Conservation (phyloP, 2,888 invertebrate species). For the Amblyjoppa proteus region DNA sequence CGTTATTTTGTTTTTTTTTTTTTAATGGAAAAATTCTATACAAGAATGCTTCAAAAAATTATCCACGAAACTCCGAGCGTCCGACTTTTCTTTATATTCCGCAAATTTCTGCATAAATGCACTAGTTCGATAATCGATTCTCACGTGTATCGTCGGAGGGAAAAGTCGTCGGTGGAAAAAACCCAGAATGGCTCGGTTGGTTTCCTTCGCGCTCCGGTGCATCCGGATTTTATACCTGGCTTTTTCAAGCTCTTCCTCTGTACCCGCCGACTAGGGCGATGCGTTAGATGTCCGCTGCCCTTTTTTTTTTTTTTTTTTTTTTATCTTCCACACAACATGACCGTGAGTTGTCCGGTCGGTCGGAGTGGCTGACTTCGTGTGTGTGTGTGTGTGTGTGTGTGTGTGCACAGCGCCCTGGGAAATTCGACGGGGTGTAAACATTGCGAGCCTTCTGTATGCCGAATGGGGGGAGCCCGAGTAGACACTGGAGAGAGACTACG, state of each 20-base stretch:
- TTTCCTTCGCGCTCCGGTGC: neutral
- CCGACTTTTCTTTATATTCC: neutral
- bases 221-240: slow-evolving; percentile 41
- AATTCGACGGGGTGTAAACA: slow-evolving; percentile 12
- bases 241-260: slow-evolving; percentile 8
- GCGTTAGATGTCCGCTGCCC: slow-evolving; percentile 1
- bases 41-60: too few species aligned
- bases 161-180: slow-evolving; percentile 10
- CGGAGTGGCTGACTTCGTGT: neutral
- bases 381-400: neutral
- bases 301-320: slow-evolving; percentile 15
- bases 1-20: too few species aligned
- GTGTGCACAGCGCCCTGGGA: slow-evolving; percentile 4
- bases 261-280: slow-evolving; percentile 27
- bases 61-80: too few species aligned
- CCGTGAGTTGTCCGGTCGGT: neutral
- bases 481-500: slow-evolving; percentile 14
- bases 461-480: slow-evolving; percentile 11
- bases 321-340: neutral
- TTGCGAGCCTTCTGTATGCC: slow-evolving; percentile 2
- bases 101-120: neutral
- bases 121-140: slow-evolving; percentile 1
- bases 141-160: neutral
- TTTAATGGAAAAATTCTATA: too few species aligned
- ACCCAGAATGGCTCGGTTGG: slow-evolving; percentile 4